phyloP scores from a whole-genome alignment of 2,888 invertebrate genomes.

The Hermaeophaga mercurialis region DNA sequence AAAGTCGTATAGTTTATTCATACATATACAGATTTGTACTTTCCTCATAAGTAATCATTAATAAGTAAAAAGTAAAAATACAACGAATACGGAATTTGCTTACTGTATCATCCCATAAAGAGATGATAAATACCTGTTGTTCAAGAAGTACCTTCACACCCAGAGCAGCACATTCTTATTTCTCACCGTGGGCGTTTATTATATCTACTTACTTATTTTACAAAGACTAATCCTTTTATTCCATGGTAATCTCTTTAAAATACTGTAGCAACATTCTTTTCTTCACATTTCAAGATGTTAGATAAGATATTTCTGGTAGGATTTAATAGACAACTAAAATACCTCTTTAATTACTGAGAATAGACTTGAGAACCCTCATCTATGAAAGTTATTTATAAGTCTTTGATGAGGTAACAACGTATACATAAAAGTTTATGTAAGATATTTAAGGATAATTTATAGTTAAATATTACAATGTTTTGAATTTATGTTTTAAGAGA shows the following conservation, averaged over 20 bases:
- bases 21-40: too few species aligned
- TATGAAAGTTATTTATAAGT: not conserved
- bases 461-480: too few species aligned
- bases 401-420: not conserved
- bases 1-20: too few species aligned
- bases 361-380: not conserved
- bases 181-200: not conserved
- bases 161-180: not conserved
- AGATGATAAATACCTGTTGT: not conserved
- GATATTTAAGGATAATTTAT: too few species aligned
- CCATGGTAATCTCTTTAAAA: conserved; percentile 1
- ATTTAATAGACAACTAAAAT: not conserved
- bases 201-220: conserved; percentile 8
- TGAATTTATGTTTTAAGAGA: too few species aligned
- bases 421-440: too few species aligned
- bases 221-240: conserved; percentile 14
- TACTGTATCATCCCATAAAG: too few species aligned
- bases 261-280: not conserved
- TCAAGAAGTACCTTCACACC: not conserved
- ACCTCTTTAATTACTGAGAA: not conserved
- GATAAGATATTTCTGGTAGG: not conserved
- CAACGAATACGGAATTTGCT: too few species aligned
- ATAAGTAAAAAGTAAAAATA: too few species aligned
- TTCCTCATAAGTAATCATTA: too few species aligned
- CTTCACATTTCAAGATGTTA: not conserved